A percentile compares a stretch with the other conserved stretches of the same genome.
Evolutionary conservation across 2,113 vertebrate species (phyloP).

Genomic region (Steatornis caripensis): DNA sequence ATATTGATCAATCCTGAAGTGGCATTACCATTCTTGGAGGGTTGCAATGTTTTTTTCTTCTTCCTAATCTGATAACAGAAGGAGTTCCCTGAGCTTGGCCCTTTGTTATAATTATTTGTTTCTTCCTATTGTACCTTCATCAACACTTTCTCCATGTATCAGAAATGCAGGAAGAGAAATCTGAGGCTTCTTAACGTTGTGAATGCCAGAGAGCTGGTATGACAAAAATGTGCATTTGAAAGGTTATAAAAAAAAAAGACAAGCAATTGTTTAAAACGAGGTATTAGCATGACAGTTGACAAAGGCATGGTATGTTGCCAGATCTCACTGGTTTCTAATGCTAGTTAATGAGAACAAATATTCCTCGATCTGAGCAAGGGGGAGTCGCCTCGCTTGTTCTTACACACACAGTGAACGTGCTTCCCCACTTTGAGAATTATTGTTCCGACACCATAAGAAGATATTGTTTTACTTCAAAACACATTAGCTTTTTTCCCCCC

Average conservation of each 20-base stretch:
- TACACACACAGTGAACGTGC: neutral
- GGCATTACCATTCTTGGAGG: neutral
- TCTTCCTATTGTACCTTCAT: neutral
- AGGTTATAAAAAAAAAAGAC: neutral
- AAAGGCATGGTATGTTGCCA: neutral
- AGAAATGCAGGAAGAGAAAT: constrained; percentile 15
- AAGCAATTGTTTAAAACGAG: neutral
- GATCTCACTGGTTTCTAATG: neutral
- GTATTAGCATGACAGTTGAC: constrained; percentile 54
- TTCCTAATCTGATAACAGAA: neutral
- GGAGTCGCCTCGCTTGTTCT: neutral
- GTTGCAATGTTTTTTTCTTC: neutral
- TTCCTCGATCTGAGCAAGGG: neutral
- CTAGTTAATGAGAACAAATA: neutral
- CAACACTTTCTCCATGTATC: neutral
- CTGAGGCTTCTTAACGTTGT: neutral
- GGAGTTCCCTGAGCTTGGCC: neutral
- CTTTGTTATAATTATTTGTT: constrained; percentile 24
- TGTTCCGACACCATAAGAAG: neutral
- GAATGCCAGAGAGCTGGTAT: neutral
- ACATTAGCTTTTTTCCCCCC: neutral
- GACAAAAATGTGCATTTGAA: constrained; percentile 60
- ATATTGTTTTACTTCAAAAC: neutral
- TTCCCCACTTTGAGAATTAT: neutral
- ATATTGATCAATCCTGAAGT: constrained; percentile 45